Evolutionary conservation across 1,140 invertebrate species (phyloP).

Genomic region (Pachypeltis micranthus): DNA sequence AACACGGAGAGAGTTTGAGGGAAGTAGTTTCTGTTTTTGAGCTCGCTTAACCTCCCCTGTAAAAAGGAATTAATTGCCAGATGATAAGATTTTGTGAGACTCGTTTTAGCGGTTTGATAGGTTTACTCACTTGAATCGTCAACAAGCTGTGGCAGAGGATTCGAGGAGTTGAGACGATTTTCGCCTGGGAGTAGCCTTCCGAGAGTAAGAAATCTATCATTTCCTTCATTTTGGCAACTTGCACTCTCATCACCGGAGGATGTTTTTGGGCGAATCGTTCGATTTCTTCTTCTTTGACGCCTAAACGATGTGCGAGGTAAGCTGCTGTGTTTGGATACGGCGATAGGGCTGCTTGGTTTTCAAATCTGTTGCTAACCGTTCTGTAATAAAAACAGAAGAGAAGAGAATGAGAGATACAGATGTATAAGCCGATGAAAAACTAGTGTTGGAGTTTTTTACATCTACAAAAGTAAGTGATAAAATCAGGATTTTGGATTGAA

Average conservation of each 20-base stretch:
- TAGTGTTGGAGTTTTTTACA: too few species aligned
- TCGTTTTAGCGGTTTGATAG: neutral
- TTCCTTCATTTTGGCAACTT: conserved; percentile 28
- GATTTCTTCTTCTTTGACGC: conserved; percentile 17
- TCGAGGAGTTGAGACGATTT: conserved; percentile 25
- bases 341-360: conserved; percentile 22
- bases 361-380: conserved; percentile 13
- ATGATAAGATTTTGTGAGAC: neutral
- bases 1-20: neutral
- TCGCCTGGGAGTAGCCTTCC: conserved; percentile 26
- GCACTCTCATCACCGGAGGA: conserved; percentile 23
- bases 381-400: conserved; percentile 21
- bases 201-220: conserved; percentile 28
- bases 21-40: neutral
- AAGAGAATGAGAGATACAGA: too few species aligned
- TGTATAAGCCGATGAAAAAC: too few species aligned
- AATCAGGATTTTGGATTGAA: too few species aligned
- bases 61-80: conserved; percentile 5
- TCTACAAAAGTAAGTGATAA: too few species aligned
- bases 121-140: conserved; percentile 23
- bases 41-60: conserved; percentile 12
- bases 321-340: conserved; percentile 12
- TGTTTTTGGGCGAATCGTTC: conserved; percentile 20
- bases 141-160: conserved; percentile 28
- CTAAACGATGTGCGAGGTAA: conserved; percentile 22